Base-by-base conservation (phyloP, 2,888 invertebrate species). In the Aporophyla lueneburgensis region DNA sequence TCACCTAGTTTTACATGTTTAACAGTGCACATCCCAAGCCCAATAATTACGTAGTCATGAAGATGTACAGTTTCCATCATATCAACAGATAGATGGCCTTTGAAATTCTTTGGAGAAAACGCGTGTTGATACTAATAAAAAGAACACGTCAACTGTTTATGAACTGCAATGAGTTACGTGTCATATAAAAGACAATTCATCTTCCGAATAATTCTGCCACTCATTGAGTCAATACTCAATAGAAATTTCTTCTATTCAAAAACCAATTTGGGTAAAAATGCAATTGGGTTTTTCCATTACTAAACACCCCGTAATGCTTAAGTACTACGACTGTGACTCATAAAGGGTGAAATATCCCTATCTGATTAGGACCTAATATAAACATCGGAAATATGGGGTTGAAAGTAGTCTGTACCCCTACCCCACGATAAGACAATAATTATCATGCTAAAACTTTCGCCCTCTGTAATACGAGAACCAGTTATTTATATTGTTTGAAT, bases 91-190 rank as follows among this genome's bases (percentile, higher is more conserved):
- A 80, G 66, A 83, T 76, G 76, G 58, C 58, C 61, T 85, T 63
- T 78, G 61, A 72, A 53, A 65, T 73, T 80, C 62, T 76, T 81
- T 79, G 33, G 59, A 69, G 61, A 71, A 84, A 71, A 59, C 49
- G 21, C 27, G n/a, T 81, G 71, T 83, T 84, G 74, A 69, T 70
- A 63, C 19, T 80, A 66, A 71, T 80, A 66, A 71, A 83, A 83
- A 59, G 21, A 74, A 74, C 53, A 63, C 27, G 24, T 80, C 69
- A 77, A 84, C 74, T 77, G 71, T 51, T 53, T 53, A 61, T 70
- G 21, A 33, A 67, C 53, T 67, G 53, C 53, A 66, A 58, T 33
- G 5, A 61, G 9, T 27, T 49, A 66, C 19, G 27, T n/a, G 14
- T 54, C 19, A n/a, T 43, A 33, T 16, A 1, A 10, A 43, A 40